Base-by-base conservation (phyloP, 2,797 vertebrate species). In the Glossophaga mutica region DNA sequence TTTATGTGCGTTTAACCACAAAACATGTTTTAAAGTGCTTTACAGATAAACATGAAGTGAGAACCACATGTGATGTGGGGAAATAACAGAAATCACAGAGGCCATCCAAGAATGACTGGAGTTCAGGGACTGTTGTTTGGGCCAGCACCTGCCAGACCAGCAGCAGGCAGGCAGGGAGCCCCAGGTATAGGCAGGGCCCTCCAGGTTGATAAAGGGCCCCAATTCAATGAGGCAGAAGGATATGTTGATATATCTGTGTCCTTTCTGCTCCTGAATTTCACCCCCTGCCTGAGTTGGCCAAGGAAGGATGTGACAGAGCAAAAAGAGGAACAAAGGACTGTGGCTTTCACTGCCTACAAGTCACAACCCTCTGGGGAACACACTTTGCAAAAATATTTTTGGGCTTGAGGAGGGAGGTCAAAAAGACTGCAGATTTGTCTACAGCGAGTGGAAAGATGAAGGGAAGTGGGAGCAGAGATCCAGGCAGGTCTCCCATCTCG, bases 41-140 rank as follows among this genome's bases (percentile, higher is more conserved):
- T 73, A 32, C 32, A 59, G 85, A 79, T 85, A 88, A 96, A 92
- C 78, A 71, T 73, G 18, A 88, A 67, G 39, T 59, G n/a, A 90
- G 78, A 82, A 71, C 55, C 59, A 14, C 15, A 16, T 52, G 24
- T 65, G 7, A 34, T 24, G 9, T 70, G 37, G 32, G 48, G 39
- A 81, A 52, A 81, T 19, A 90, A 46, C 78, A 81, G 62, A 46
- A 81, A 70, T 76, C 65, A 26, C 62, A 74, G 65, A 77, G 37
- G 57, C 39, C 14, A 83, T 24, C 44, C 44, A 32, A 34, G 68
- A 90, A 86, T 57, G 39, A 32, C 48, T 57, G 10, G 82, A 67
- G 29, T 55, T 65, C 29, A 85, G 67, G 15, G 57, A 81, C 67
- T 94, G 34, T 6, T 48, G 68, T 29, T 83, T 87, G 83, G 62